phyloP scores from a whole-genome alignment of 2,888 invertebrate genomes.

The Latheticus oryzae region DNA sequence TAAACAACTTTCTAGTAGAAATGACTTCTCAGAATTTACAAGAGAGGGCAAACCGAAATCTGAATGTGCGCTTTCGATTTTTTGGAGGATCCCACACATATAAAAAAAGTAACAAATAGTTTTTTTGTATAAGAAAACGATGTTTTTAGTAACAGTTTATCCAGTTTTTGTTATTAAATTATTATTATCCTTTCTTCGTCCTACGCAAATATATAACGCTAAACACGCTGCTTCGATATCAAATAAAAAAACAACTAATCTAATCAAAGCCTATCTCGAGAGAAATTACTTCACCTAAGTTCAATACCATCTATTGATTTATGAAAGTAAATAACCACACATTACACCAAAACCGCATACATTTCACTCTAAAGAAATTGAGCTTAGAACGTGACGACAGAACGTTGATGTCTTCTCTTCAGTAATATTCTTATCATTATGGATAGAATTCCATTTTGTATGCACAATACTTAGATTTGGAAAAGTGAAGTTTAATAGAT shows the following conservation, averaged over 20 bases:
- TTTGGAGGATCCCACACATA: too few relatives aligned
- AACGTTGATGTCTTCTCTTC: neutral
- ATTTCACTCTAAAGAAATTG: slow-evolving; percentile 21
- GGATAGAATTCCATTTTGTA: neutral
- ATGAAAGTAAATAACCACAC: slow-evolving; percentile 28
- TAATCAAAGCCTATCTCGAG: slow-evolving; percentile 8
- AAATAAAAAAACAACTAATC: slow-evolving; percentile 14
- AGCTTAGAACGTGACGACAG: slow-evolving; percentile 7
- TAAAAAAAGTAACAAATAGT: too few relatives aligned
- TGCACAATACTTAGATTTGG: neutral
- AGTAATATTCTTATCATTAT: slow-evolving; percentile 1
- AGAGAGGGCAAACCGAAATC: too few relatives aligned
- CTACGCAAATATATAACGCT: too few relatives aligned
- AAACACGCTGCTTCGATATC: neutral
- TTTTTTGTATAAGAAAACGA: too few relatives aligned
- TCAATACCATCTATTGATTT: slow-evolving; percentile 26
- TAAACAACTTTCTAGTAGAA: too few relatives aligned
- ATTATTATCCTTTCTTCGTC: too few relatives aligned
- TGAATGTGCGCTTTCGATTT: too few relatives aligned
- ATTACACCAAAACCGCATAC: slow-evolving; percentile 18
- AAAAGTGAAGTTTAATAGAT: slow-evolving; percentile 2
- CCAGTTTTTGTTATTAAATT: too few relatives aligned
- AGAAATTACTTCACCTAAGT: slow-evolving; percentile 21
- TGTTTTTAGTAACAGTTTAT: too few relatives aligned
- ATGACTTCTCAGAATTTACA: too few relatives aligned